Conservation (phyloP, 2,113 vertebrate species). For the Dromas ardeola region DNA sequence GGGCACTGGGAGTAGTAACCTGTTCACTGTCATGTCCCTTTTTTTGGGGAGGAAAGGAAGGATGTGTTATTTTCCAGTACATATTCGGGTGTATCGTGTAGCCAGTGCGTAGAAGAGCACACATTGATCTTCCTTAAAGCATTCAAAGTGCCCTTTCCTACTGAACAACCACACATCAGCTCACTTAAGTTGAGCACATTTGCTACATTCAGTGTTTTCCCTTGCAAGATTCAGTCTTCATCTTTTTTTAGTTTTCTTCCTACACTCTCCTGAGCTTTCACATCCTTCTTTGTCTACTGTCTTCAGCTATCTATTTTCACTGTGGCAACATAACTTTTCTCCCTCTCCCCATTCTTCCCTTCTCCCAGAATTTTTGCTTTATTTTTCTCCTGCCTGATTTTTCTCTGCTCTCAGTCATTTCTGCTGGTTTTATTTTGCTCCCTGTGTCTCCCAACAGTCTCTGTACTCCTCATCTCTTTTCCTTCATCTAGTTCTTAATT, state of each 20-base stretch:
- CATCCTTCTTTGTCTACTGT: slow-evolving; percentile 26
- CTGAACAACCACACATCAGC: not conserved
- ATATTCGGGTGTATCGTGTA: not conserved
- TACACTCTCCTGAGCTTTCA: not conserved
- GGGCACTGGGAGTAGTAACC: not conserved
- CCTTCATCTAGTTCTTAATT: not conserved
- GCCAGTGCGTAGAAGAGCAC: not conserved
- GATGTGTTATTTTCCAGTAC: not conserved
- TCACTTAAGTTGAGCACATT: not conserved
- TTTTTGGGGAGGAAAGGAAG: not conserved
- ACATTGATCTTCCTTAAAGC: not conserved
- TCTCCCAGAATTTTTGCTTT: not conserved
- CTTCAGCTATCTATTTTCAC: not conserved
- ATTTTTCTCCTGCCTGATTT: not conserved
- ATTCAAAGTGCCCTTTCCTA: not conserved
- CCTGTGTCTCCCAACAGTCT: not conserved
- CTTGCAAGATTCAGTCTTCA: not conserved
- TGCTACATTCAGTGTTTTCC: not conserved
- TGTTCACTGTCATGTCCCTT: not conserved
- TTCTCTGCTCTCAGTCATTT: not conserved
- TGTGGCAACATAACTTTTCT: not conserved
- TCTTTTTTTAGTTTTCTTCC: slow-evolving; percentile 11
- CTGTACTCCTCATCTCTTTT: not conserved
- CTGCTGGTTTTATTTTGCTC: not conserved
- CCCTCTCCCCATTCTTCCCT: not conserved